Percentiles rank a stretch among this genome's conserved stretches.
Evolutionary conservation across 2,113 vertebrate species (phyloP).

Genomic region (Nothoprocta perdicaria): DNA sequence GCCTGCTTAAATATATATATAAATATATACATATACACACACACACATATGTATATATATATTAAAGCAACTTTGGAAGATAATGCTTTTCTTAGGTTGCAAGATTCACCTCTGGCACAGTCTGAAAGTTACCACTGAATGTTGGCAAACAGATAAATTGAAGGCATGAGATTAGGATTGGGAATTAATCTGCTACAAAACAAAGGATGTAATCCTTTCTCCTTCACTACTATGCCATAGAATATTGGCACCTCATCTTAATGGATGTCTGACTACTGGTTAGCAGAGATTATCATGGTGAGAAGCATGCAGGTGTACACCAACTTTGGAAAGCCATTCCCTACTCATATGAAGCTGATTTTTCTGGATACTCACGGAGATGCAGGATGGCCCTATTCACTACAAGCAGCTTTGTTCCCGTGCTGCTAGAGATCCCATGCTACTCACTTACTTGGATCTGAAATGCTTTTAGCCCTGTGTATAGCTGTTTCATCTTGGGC

Average conservation of each 20-base stretch:
- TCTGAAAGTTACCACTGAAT: not conserved
- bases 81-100: not conserved
- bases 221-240: not conserved
- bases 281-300: not conserved
- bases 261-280: not conserved
- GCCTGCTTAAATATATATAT: not conserved
- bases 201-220: not conserved
- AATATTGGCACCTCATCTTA: not conserved
- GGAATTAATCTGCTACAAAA: not conserved
- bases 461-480: not conserved
- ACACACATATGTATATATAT: no score
- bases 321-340: not conserved
- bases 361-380: not conserved
- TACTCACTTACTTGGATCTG: not conserved
- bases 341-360: not conserved
- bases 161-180: not conserved
- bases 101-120: not conserved
- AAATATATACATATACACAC: not conserved
- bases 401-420: not conserved
- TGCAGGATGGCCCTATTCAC: not conserved
- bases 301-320: not conserved
- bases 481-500: not conserved
- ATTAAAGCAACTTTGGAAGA: not conserved
- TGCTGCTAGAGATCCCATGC: not conserved
- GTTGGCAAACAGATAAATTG: not conserved